These are phyloP conservation scores for Adelosebastes latens DNA, from an alignment of 2,797 vertebrate species.

Conservation along the genomic window DNA sequence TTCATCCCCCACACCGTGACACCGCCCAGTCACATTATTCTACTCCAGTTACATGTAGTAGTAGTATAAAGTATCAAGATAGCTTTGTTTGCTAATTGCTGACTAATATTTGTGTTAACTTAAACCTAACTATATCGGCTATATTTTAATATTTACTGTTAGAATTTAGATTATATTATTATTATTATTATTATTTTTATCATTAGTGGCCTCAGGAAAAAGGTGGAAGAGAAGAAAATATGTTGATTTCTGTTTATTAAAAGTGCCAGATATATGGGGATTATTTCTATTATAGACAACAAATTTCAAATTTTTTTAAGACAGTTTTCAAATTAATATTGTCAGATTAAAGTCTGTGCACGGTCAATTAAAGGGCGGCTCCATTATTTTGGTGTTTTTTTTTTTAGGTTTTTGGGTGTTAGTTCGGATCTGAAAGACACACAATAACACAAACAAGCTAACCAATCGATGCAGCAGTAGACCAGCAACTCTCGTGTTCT, in stretches of 20 bases:
- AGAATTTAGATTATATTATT: background rate
- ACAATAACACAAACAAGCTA: too few relatives aligned
- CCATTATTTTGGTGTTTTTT: too few relatives aligned
- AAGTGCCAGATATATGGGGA: background rate
- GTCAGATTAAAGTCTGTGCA: background rate
- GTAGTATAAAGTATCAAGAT: background rate
- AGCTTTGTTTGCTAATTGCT: background rate
- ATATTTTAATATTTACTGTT: background rate
- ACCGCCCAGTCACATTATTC: background rate
- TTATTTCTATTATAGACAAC: background rate
- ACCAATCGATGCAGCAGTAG: too few relatives aligned
- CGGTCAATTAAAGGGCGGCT: background rate
- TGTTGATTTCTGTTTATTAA: background rate
- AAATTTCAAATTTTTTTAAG: background rate
- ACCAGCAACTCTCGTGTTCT: too few relatives aligned
- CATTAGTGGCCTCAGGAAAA: background rate
- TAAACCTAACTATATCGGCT: background rate
- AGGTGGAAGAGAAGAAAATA: background rate
- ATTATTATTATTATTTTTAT: background rate
- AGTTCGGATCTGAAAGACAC: too few relatives aligned
- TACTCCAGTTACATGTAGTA: background rate
- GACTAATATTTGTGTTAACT: background rate
- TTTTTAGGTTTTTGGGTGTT: too few relatives aligned
- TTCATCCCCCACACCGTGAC: background rate
- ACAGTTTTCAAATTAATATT: background rate